These are phyloP conservation scores for Camelus dromedarius DNA, from an alignment of 2,113 vertebrate genomes.

Conservation along the genomic window DNA sequence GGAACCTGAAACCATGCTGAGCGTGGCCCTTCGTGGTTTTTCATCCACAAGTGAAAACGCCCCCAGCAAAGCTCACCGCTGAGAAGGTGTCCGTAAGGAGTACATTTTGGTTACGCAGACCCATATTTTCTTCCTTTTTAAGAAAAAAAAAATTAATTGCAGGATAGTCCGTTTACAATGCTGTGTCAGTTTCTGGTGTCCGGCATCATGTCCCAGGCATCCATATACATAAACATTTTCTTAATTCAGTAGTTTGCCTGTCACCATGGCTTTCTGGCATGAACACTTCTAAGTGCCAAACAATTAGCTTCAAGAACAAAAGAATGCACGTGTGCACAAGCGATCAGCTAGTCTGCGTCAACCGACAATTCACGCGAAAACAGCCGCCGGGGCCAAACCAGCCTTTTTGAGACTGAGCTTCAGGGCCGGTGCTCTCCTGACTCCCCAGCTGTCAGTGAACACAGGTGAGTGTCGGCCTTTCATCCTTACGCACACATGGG, in stretches of 20 bases:
- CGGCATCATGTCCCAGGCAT: too few relatives aligned
- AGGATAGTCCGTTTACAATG: too few relatives aligned
- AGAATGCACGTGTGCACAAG: not conserved
- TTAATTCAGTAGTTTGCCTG: not conserved
- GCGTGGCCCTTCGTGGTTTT: not conserved
- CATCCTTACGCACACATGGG: not conserved
- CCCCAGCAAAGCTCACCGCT: not conserved
- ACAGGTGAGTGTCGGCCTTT: not conserved
- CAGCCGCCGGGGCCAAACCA: not conserved
- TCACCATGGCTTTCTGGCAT: not conserved
- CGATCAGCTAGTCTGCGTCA: not conserved
- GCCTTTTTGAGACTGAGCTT: not conserved
- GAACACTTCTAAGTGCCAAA: not conserved
- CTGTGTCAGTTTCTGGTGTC: too few relatives aligned
- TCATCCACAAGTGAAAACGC: not conserved
- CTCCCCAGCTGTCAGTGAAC: not conserved
- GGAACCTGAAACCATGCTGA: not conserved
- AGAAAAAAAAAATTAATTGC: too few relatives aligned
- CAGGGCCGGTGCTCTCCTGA: too few relatives aligned
- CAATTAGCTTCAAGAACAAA: not conserved
- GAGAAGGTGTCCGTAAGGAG: not conserved
- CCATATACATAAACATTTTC: not conserved
- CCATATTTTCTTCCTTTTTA: not conserved
- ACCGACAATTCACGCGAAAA: not conserved
- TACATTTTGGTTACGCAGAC: not conserved